Evolutionary conservation across 2,888 invertebrate genomes (phyloP), one percentile per base, ranked within the genome.

Genomic region (Drosophila prostipennis): DNA sequence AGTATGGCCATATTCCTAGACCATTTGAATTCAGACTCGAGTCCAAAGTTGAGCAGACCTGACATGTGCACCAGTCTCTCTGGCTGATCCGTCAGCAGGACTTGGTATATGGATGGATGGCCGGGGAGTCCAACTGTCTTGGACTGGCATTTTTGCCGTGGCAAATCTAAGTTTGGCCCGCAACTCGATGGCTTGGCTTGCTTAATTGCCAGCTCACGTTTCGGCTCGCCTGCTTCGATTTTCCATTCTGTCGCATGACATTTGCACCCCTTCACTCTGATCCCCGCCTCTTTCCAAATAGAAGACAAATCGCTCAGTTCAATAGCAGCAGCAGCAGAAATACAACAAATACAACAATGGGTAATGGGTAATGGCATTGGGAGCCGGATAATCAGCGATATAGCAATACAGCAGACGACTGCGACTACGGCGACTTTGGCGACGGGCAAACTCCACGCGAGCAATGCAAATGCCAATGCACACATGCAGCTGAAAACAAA

Each of bases 201-300:
- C 85, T 87, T 84, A 84, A 84, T 84, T 84, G 83, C 87, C 82
- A 87, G 72, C 87, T 84, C 83, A 84, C 83, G 83, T 84, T 84
- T 84, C 79, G 74, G 78, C 71, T 76, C 78, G 76, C 74, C 78
- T 80, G 84, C 71, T 69, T 87, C 87, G 81, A 77, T 77, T 84
- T 75, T 53, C 60, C 51, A 59, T 57, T 67, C 74, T 80, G 77
- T 79, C 75, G 87, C 76, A 79, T 77, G 87, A 83, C 82, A 87
- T 87, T 87, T 83, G 79, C 75, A 74, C 80, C 75, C 49, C 58
- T 32, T 14, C 40, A 11, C 58, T 14, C 23, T 43, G 13, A 48
- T 4, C 10, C n/a, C 26, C 32, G 14, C 26, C 43, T 37, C 40
- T 43, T 39, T 32, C 40, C 61, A 45, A 57, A 61, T 74, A 73